A percentile compares a stretch with the other conserved stretches of the same genome.
Evolutionary conservation across 2,113 vertebrate genomes (phyloP).

Genomic region (Miniopterus natalensis): DNA sequence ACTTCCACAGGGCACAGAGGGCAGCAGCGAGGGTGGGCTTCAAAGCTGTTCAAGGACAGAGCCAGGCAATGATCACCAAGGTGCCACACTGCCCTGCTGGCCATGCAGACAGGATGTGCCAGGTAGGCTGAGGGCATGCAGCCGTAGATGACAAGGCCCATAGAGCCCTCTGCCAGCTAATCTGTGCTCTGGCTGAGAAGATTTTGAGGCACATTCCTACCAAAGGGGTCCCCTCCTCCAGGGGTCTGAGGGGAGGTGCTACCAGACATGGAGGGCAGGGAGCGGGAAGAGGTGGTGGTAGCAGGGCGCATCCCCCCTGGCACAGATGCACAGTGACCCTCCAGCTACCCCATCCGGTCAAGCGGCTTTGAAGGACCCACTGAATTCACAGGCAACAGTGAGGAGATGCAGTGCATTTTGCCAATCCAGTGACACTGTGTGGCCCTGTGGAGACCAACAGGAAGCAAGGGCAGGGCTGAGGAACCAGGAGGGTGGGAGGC

Average conservation of each 20-base stretch:
- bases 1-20: not conserved
- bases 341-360: not conserved
- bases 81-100: not conserved
- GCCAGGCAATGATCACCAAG: not conserved
- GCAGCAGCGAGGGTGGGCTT: not conserved
- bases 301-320: not conserved
- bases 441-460: not conserved
- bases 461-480: not conserved
- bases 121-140: not conserved
- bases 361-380: not conserved
- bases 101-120: rapidly evolving
- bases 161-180: not conserved
- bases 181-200: not conserved
- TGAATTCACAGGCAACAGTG: not conserved
- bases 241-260: not conserved
- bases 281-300: not conserved
- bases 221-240: not conserved
- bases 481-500: not conserved
- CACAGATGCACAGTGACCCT: not conserved
- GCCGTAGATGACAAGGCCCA: rapidly evolving
- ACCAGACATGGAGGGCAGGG: not conserved
- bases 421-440: not conserved
- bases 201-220: not conserved
- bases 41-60: not conserved
- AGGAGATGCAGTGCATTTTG: not conserved